Base-by-base conservation (phyloP, 2,888 invertebrate species). In the Panopea generosa region DNA sequence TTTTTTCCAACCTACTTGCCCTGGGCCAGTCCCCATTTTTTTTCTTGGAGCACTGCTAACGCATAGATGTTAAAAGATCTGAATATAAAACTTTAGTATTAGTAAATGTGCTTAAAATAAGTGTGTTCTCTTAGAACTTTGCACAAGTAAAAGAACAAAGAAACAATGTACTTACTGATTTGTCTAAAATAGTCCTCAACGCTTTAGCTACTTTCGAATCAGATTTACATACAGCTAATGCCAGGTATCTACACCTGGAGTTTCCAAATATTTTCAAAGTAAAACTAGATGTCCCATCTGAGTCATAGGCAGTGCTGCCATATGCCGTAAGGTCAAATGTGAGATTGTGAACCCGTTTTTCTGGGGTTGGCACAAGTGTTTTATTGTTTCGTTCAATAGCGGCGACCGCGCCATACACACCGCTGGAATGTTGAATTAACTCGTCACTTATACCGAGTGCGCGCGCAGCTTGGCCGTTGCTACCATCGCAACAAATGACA, bases 211-310 rank as follows among this genome's bases (percentile, higher is more conserved):
- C 84, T 14, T 85, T 86, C 1, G 89, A 86, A 60, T 92, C 91
- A 67, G 87, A 87, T 77, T 87, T 89, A 6, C 86, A 87, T n/a
- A 91, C 88, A 6, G 86, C 85, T 52, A 92, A 79, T 0, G 90
- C 77, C 83, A 91, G 85, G 81, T 87, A 90, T 52, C 91, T 83
- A 67, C 88, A 84, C 22, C 89, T 75, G 27, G 85, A 85, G 50
- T 86, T 89, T 45, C 91, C 91, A 79, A 90, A 91, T 72, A 91
- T 79, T 69, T 91, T 91, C 45, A 91, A 75, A 65, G 84, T 88
- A 69, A 91, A 91, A 33, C 87, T 87, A 2, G 86, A 82, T 24
- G 63, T 60, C 1, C 82, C 82, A 27, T 86, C 82, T 43, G 84
- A 82, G 20, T 84, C 84, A 27, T 77, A 77, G 0, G 76, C 66